These are phyloP conservation scores for Megathymus violae DNA, from an alignment of 1,140 invertebrate genomes.

Conservation along the genomic window DNA sequence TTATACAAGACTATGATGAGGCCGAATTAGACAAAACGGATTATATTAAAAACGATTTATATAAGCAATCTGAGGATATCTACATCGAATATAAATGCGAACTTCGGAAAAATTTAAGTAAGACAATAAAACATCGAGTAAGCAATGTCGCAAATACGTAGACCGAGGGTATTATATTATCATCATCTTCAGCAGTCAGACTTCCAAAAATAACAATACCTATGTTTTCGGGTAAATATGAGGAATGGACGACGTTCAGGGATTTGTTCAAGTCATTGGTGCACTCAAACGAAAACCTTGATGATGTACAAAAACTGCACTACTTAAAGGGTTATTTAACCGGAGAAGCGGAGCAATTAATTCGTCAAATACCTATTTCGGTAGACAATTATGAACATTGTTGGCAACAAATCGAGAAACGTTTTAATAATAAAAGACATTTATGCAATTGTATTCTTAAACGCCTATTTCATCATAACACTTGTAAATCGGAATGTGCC, in stretches of 20 bases:
- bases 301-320: not conserved
- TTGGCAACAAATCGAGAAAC: constrained; percentile 3
- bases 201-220: constrained; percentile 2
- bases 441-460: constrained; percentile 5
- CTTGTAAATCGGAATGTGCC: not conserved
- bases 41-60: no score
- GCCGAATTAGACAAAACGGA: no score
- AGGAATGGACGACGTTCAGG: constrained; percentile 1
- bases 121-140: no score
- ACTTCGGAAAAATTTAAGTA: no score
- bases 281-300: not conserved
- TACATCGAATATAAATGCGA: no score
- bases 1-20: no score
- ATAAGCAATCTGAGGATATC: no score
- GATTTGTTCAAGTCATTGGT: constrained; percentile 1
- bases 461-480: not conserved
- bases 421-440: constrained; percentile 9
- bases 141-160: no score
- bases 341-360: constrained; percentile 6
- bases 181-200: not conserved
- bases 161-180: no score
- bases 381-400: constrained; percentile 2
- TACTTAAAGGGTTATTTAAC: constrained; percentile 1
- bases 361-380: not conserved
- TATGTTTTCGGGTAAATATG: not conserved